Percentiles rank a stretch among this genome's conserved stretches.
These are phyloP conservation scores for Glaucidium brasilianum DNA, from an alignment of 2,113 vertebrate genomes.

Conservation along the genomic window DNA sequence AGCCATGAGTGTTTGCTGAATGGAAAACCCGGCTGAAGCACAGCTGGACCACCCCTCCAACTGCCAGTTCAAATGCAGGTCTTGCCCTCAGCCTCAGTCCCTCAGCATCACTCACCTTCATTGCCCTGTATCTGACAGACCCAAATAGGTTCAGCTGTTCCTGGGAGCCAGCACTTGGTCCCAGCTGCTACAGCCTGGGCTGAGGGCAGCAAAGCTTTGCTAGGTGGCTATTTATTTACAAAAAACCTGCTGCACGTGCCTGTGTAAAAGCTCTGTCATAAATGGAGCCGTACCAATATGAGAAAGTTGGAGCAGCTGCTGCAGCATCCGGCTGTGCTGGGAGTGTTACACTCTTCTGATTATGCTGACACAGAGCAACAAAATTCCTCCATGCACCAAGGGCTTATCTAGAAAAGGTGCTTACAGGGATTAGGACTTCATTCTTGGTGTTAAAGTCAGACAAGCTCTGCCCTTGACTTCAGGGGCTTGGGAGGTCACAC, in stretches of 20 bases:
- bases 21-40: not conserved
- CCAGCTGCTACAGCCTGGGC: not conserved
- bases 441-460: not conserved
- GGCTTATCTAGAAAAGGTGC: conserved; percentile 12
- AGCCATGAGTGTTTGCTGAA: not conserved
- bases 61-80: not conserved
- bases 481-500: rapidly evolving
- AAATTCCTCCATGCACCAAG: not conserved
- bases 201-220: not conserved
- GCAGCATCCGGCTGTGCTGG: rapidly evolving
- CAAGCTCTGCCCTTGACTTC: not conserved
- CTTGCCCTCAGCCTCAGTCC: not conserved
- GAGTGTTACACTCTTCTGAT: not conserved
- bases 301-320: not conserved
- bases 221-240: not conserved
- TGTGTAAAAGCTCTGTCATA: not conserved
- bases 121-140: rapidly evolving
- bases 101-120: rapidly evolving
- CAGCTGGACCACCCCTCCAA: not conserved
- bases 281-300: rapidly evolving
- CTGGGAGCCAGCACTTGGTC: not conserved
- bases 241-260: rapidly evolving
- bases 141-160: not conserved
- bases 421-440: conserved; percentile 22
- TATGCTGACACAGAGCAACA: not conserved